Conservation (phyloP, 1,140 invertebrate genomes). For the Gryllus bimaculatus region DNA sequence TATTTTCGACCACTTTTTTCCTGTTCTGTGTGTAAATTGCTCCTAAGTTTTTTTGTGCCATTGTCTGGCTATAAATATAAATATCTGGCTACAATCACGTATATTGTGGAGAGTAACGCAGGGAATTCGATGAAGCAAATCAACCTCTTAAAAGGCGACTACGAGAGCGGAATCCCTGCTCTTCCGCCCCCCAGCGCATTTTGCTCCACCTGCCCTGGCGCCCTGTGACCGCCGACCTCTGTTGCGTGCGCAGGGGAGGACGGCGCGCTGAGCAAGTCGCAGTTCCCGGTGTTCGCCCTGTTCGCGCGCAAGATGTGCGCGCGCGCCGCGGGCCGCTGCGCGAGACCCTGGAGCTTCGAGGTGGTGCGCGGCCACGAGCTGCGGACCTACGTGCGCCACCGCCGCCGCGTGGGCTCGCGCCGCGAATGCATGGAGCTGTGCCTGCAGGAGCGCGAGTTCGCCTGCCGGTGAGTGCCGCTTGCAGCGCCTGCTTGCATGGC, state of each 20-base stretch:
- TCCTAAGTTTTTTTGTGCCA: too few relatives aligned
- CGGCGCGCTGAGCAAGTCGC: constrained; percentile 37
- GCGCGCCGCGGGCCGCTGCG: constrained; percentile 26
- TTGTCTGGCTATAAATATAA: too few relatives aligned
- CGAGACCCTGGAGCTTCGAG: constrained; percentile 39
- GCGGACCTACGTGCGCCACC: constrained; percentile 27
- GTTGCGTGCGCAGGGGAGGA: constrained; percentile 15
- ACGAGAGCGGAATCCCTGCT: too few relatives aligned
- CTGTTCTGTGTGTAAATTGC: too few relatives aligned
- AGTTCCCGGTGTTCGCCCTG: constrained; percentile 46
- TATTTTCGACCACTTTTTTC: too few relatives aligned
- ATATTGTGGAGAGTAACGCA: too few relatives aligned
- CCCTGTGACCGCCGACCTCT: neutral
- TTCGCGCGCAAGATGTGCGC: constrained; percentile 44
- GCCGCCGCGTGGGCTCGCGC: constrained; percentile 27
- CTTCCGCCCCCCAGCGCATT: too few relatives aligned
- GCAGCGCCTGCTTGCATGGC: too few relatives aligned
- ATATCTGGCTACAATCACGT: too few relatives aligned
- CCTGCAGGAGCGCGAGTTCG: constrained; percentile 36
- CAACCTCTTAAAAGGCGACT: too few relatives aligned
- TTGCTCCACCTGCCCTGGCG: too few relatives aligned
- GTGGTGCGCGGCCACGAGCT: constrained; percentile 33
- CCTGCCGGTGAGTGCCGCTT: constrained; percentile 33
- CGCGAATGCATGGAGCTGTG: constrained; percentile 38
- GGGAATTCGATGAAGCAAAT: too few relatives aligned